A percentile compares a stretch with the other conserved stretches of the same genome.
These are phyloP conservation scores for Neodiprion pinetum DNA, from an alignment of 1,140 invertebrate genomes.

Conservation along the genomic window DNA sequence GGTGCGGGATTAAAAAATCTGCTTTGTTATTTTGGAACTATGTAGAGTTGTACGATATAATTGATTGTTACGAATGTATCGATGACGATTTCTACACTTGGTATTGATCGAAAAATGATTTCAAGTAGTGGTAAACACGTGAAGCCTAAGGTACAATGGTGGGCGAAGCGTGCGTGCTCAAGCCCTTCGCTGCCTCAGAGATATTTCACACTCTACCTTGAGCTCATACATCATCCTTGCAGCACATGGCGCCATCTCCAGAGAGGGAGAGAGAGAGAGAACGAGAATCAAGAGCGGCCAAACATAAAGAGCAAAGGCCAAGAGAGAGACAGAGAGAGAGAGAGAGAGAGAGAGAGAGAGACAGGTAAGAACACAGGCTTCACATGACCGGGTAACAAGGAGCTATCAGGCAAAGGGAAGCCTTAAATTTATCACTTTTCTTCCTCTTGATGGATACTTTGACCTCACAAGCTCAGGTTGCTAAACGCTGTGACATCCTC, in stretches of 20 bases:
- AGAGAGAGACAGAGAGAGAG: constrained; percentile 8
- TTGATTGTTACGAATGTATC: too few relatives aligned
- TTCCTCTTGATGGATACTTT: neutral
- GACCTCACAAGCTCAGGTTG: neutral
- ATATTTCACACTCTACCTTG: constrained; percentile 45
- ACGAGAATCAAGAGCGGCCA: neutral
- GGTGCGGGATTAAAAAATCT: too few relatives aligned
- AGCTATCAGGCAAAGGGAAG: neutral
- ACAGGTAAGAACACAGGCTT: too few relatives aligned
- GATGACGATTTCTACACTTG: too few relatives aligned
- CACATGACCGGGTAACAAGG: too few relatives aligned
- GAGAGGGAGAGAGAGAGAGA: constrained; percentile 20
- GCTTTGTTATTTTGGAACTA: too few relatives aligned
- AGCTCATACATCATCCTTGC: constrained; percentile 46
- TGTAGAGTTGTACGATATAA: too few relatives aligned
- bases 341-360: constrained; percentile 9
- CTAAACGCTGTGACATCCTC: constrained; percentile 4
- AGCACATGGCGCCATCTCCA: constrained; percentile 47
- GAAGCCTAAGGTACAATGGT: neutral
- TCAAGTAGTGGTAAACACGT: too few relatives aligned
- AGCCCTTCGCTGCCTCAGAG: constrained; percentile 22
- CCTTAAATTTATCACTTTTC: constrained; percentile 49
- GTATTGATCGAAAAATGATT: too few relatives aligned
- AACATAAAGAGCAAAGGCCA: constrained; percentile 2
- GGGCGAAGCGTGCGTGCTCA: neutral